Evolutionary conservation across 2,113 vertebrate genomes (phyloP).

Genomic region (Cisticola juncidis): DNA sequence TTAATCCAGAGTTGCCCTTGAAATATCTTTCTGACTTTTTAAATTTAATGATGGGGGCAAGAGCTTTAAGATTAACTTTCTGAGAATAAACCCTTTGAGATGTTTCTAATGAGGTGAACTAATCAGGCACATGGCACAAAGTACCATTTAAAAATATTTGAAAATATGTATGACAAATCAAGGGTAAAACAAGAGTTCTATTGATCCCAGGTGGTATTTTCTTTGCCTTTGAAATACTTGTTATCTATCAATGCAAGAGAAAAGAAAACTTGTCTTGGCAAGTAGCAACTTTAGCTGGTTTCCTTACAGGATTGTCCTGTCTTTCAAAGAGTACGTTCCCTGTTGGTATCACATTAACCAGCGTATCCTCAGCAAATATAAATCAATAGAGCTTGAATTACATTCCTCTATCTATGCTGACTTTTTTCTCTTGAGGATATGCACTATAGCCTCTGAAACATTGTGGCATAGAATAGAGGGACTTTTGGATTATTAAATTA

Average conservation of each 20-base stretch:
- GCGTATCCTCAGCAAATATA: neutral
- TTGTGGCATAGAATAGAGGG: neutral
- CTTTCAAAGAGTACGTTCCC: neutral
- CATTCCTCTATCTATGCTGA: neutral
- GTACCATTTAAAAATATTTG: neutral
- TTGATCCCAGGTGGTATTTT: neutral
- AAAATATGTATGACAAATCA: neutral
- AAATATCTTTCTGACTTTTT: neutral
- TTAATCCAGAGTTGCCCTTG: neutral
- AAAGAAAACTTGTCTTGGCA: neutral
- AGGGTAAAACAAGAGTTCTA: neutral
- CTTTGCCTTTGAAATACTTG: neutral
- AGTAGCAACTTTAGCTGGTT: neutral
- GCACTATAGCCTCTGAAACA: neutral
- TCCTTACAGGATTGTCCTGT: neutral
- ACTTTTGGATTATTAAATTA: slow-evolving; percentile 27
- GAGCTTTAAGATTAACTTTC: neutral
- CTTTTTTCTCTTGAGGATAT: neutral
- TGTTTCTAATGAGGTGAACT: neutral
- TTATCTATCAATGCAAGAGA: neutral
- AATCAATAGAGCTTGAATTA: neutral
- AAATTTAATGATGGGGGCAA: neutral
- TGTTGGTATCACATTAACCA: neutral
- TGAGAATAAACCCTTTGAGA: neutral
- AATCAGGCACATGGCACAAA: neutral